A percentile compares a stretch with the other conserved stretches of the same genome.
Evolutionary conservation across 2,797 vertebrate species (phyloP).

Genomic region (Malurus splendens): DNA sequence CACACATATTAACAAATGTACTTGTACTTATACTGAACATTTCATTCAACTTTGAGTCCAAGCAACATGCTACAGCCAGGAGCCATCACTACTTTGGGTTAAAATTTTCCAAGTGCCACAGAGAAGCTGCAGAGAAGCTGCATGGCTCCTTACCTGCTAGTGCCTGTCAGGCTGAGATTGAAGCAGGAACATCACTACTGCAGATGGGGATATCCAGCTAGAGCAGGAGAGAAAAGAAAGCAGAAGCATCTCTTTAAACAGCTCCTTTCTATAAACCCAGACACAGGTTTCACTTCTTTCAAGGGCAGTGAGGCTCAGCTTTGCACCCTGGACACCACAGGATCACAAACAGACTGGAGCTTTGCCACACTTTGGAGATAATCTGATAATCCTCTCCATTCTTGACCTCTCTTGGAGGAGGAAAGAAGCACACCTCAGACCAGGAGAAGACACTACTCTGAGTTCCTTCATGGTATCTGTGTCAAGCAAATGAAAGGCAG

Average conservation of each 20-base stretch:
- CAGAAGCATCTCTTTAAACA: not conserved
- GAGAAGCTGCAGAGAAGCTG: not conserved
- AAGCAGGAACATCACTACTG: not conserved
- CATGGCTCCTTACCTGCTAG: not conserved
- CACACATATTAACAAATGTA: not conserved
- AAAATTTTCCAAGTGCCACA: not conserved
- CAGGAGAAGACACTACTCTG: not conserved
- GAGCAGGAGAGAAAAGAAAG: not conserved
- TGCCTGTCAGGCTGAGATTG: not conserved
- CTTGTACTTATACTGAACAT: not conserved
- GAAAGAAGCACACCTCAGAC: not conserved
- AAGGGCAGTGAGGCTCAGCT: not conserved
- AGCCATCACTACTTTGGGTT: not conserved
- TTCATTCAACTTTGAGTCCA: not conserved
- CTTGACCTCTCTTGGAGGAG: not conserved
- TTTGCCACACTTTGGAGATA: not conserved
- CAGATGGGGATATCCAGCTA: not conserved
- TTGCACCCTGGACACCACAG: fast-evolving
- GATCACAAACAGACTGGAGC: not conserved
- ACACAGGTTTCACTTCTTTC: not conserved
- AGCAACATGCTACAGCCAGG: not conserved
- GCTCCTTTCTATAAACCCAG: not conserved
- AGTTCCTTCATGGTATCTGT: not conserved
- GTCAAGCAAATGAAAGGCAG: not conserved
- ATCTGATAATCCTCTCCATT: not conserved